A percentile compares a stretch with the other conserved stretches of the same genome.
These are phyloP conservation scores for Cyrtodaria siliqua DNA, from an alignment of 2,888 invertebrate genomes.

Conservation along the genomic window DNA sequence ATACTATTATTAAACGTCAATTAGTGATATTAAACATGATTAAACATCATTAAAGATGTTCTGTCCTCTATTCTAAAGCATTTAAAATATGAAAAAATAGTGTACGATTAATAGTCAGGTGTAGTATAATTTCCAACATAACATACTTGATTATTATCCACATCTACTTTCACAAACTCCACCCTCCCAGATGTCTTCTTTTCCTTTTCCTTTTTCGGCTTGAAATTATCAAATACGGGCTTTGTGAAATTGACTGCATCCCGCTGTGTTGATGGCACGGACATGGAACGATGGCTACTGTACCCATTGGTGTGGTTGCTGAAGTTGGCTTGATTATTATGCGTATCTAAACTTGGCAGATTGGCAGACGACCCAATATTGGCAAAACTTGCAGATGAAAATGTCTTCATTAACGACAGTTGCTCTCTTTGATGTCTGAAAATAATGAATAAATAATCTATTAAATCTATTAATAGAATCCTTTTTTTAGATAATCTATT, in stretches of 20 bases:
- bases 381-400: slow-evolving; percentile 59
- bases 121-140: too few species aligned
- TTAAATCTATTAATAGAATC: too few species aligned
- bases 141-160: slow-evolving; percentile 80
- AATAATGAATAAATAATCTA: slow-evolving; percentile 2
- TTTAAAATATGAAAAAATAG: too few species aligned
- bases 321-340: background rate
- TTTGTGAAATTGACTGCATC: background rate
- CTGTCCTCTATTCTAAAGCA: too few species aligned
- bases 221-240: too few species aligned
- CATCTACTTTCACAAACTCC: slow-evolving; percentile 80
- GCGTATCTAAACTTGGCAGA: slow-evolving; percentile 13
- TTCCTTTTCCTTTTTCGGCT: slow-evolving; percentile 31
- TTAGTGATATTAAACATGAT: too few species aligned
- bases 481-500: too few species aligned
- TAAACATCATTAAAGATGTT: too few species aligned
- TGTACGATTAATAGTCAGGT: too few species aligned
- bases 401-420: slow-evolving; percentile 65
- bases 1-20: too few species aligned
- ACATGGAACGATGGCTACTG: slow-evolving; percentile 13
- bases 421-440: slow-evolving; percentile 67
- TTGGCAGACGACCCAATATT: slow-evolving; percentile 43
- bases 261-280: slow-evolving; percentile 19
- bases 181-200: slow-evolving; percentile 63
- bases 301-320: background rate